phyloP scores from a whole-genome alignment of 2,113 vertebrate species.

The Macaca fascicularis region DNA sequence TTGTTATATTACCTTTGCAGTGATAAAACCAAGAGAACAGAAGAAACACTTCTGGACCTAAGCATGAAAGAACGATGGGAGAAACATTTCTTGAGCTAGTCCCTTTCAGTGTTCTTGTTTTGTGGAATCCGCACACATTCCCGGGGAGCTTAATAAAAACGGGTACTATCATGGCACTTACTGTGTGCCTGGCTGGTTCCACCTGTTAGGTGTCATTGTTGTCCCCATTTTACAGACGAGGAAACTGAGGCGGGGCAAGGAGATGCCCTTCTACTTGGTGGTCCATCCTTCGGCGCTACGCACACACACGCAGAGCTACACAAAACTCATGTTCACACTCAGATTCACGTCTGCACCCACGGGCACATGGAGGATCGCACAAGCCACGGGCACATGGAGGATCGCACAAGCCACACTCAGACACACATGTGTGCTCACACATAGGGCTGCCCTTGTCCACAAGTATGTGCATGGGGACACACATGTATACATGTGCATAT shows the following conservation, averaged over 20 bases:
- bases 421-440: not conserved
- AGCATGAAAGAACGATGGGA: not conserved
- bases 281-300: not conserved
- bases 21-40: not conserved
- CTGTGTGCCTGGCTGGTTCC: not conserved
- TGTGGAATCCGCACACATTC: not conserved
- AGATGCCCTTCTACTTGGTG: not conserved
- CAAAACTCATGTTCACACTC: not conserved
- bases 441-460: not conserved
- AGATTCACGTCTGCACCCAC: not conserved
- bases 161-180: not conserved
- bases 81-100: not conserved
- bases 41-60: not conserved
- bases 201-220: not conserved
- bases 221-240: not conserved
- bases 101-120: not conserved
- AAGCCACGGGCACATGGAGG: not conserved
- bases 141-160: not conserved
- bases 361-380: not conserved
- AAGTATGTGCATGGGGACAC: not conserved
- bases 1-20: not conserved
- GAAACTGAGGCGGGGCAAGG: not conserved
- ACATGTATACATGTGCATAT: rapidly evolving
- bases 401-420: not conserved
- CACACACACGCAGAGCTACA: not conserved